phyloP scores from a whole-genome alignment of 2,888 invertebrate species.

The Tillus elongatus region DNA sequence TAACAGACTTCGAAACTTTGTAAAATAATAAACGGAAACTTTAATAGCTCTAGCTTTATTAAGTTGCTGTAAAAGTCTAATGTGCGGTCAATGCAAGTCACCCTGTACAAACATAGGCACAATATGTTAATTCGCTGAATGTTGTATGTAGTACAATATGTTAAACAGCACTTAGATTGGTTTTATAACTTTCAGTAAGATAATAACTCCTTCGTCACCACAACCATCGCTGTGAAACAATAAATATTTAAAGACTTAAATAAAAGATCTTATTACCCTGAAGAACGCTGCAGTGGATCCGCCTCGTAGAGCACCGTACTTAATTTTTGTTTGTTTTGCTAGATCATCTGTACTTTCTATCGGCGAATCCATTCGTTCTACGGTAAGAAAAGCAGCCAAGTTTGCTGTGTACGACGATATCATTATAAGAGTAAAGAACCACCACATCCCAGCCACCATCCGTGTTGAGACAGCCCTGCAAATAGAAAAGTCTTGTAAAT shows the following conservation, averaged over 20 bases:
- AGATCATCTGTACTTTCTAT: slow-evolving; percentile 94
- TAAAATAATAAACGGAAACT: too few relatives aligned
- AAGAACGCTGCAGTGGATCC: slow-evolving; percentile 95
- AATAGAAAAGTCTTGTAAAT: too few relatives aligned
- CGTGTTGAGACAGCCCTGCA: slow-evolving; percentile 81
- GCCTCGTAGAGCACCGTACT: slow-evolving; percentile 87
- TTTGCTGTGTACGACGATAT: slow-evolving; percentile 95
- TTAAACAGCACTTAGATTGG: too few relatives aligned
- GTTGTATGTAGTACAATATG: too few relatives aligned
- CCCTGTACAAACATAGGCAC: too few relatives aligned
- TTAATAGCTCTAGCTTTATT: too few relatives aligned
- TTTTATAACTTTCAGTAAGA: too few relatives aligned
- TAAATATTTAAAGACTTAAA: slow-evolving; percentile 3
- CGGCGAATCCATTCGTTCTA: slow-evolving; percentile 87
- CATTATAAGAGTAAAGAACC: slow-evolving; percentile 94
- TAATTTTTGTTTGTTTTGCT: slow-evolving; percentile 92
- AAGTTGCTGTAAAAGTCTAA: too few relatives aligned
- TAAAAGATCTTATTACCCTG: slow-evolving; percentile 53
- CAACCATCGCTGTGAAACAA: neutral
- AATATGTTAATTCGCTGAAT: too few relatives aligned
- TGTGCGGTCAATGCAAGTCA: too few relatives aligned
- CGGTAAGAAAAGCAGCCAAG: slow-evolving; percentile 87
- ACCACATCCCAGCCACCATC: slow-evolving; percentile 88
- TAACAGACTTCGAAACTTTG: too few relatives aligned
- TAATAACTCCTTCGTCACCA: too few relatives aligned